Conservation (phyloP, 1,140 invertebrate species). For the Cheumatopsyche charites region DNA sequence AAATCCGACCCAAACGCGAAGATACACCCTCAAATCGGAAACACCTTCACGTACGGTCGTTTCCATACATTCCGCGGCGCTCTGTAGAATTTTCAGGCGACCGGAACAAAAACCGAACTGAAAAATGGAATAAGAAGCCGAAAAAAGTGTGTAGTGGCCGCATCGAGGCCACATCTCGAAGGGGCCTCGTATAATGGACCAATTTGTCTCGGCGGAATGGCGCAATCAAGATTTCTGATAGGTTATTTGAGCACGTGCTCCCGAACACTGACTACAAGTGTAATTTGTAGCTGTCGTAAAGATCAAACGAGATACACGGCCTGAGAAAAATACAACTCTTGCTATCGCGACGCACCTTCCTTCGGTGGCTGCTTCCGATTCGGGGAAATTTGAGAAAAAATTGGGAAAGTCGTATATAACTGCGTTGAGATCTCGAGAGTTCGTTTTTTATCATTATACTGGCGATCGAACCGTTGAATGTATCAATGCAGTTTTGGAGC, state of each 20-base stretch:
- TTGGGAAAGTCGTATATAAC: background rate
- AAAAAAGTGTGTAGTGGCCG: no score
- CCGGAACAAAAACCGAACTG: no score
- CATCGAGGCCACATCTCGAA: background rate
- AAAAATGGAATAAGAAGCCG: no score
- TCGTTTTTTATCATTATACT: no score
- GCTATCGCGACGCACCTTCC: background rate
- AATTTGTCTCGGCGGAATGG: slow-evolving; percentile 30
- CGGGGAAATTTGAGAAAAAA: background rate
- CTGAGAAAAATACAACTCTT: slow-evolving; percentile 22
- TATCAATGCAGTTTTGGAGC: no score
- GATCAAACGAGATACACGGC: slow-evolving; percentile 25
- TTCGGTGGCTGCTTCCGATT: no score
- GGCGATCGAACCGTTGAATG: no score
- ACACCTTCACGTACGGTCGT: no score
- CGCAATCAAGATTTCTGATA: slow-evolving; percentile 35
- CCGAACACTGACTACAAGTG: slow-evolving; percentile 21
- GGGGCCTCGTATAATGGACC: slow-evolving; percentile 10
- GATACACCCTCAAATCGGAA: no score
- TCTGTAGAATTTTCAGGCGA: no score
- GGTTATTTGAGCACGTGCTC: slow-evolving; percentile 32
- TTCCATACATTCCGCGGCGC: no score
- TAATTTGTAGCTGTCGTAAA: slow-evolving; percentile 31
- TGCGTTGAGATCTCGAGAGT: background rate
- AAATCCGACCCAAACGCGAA: no score